Evolutionary conservation across 1,140 invertebrate genomes (phyloP).

Genomic region (Drosophila watanabei): DNA sequence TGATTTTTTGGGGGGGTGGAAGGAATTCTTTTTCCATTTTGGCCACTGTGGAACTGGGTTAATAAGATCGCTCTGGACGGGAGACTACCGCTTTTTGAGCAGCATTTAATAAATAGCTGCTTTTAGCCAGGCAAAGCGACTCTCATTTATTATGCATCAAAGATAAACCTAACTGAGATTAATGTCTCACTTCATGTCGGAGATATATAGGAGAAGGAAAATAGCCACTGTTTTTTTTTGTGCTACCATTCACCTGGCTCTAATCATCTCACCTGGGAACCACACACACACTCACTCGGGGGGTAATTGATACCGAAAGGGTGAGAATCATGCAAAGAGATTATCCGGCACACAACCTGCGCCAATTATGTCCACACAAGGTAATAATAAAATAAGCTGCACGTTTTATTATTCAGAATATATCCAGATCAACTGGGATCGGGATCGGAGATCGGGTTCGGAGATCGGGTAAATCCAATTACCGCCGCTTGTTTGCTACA

Average conservation of each 20-base stretch:
- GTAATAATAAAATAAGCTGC: constrained; percentile 67
- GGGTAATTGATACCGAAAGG: constrained; percentile 9
- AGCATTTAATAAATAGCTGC: constrained; percentile 77
- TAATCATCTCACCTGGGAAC: constrained; percentile 30
- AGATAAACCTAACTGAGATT: constrained; percentile 84
- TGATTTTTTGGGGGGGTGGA: constrained; percentile 27
- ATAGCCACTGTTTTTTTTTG: constrained; percentile 27
- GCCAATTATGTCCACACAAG: constrained; percentile 73
- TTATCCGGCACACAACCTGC: constrained; percentile 49
- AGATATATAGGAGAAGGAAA: constrained; percentile 48
- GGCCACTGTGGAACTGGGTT: constrained; percentile 61
- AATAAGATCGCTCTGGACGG: constrained; percentile 69
- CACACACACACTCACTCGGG: background rate
- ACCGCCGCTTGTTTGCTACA: constrained; percentile 39
- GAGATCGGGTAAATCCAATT: constrained; percentile 48
- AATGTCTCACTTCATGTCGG: constrained; percentile 74
- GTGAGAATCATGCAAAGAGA: constrained; percentile 62
- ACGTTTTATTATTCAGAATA: constrained; percentile 62
- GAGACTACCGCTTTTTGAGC: constrained; percentile 20
- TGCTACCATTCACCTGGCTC: constrained; percentile 6
- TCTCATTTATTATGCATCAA: constrained; percentile 82
- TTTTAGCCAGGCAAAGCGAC: constrained; percentile 71
- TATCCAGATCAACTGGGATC: constrained; percentile 31
- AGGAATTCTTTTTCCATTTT: constrained; percentile 36
- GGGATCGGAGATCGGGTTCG: constrained; percentile 18